phyloP scores from a whole-genome alignment of 2,797 vertebrate genomes.

The Sebastes itinus region DNA sequence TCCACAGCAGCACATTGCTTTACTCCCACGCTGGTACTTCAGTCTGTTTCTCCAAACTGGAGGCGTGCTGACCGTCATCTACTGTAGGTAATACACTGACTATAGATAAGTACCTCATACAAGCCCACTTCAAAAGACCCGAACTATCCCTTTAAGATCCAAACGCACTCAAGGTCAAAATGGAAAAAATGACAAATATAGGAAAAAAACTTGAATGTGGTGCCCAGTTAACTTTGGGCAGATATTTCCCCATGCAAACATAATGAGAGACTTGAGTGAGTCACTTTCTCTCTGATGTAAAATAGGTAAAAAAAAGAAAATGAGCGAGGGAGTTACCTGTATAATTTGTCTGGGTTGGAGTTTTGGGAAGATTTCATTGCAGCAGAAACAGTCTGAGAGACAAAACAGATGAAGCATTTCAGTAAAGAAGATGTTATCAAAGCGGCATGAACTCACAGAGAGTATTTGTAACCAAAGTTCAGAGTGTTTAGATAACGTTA shows the following conservation, averaged over 20 bases:
- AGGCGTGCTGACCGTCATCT: neutral
- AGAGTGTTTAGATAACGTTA: neutral
- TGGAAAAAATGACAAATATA: neutral
- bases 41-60: too few relatives aligned
- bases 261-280: neutral
- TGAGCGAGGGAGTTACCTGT: slow-evolving; percentile 80
- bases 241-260: neutral
- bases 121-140: neutral
- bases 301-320: neutral
- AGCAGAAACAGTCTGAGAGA: slow-evolving; percentile 83
- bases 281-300: neutral
- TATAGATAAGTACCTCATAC: neutral
- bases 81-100: neutral
- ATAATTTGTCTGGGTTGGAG: slow-evolving; percentile 87
- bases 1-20: neutral
- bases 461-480: neutral
- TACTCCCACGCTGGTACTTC: too few relatives aligned
- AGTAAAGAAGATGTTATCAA: neutral
- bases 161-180: neutral
- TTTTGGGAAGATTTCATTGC: slow-evolving; percentile 84
- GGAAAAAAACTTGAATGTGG: neutral
- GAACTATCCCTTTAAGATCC: neutral
- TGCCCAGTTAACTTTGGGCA: neutral
- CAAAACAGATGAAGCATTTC: slow-evolving; percentile 4
- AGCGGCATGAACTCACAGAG: neutral